Conservation (phyloP, 2,888 invertebrate species). For the Halictus ligatus region DNA sequence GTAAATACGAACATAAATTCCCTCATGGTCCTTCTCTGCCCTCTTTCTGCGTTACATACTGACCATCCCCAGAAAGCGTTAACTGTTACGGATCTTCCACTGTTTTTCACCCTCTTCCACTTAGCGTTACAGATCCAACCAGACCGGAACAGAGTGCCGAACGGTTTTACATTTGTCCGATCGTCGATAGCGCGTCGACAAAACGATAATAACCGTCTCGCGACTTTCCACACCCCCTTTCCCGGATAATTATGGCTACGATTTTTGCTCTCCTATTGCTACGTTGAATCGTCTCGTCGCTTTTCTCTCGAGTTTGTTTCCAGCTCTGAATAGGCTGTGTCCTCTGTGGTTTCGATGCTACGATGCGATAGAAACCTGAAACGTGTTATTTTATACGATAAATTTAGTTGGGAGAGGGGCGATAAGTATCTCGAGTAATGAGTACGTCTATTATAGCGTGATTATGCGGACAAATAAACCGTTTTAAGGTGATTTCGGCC, state of each 20-base stretch:
- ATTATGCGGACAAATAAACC: background rate
- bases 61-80: slow-evolving; percentile 67
- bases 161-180: slow-evolving; percentile 64
- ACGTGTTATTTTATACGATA: background rate
- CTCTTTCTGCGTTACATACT: slow-evolving; percentile 63
- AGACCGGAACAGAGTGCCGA: slow-evolving; percentile 55
- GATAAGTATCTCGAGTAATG: background rate
- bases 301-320: background rate
- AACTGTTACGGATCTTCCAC: slow-evolving; percentile 69
- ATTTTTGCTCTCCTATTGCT: background rate
- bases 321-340: background rate
- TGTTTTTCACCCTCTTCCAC: slow-evolving; percentile 61
- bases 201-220: slow-evolving; percentile 8
- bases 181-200: slow-evolving; percentile 60
- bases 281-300: background rate
- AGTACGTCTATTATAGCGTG: background rate
- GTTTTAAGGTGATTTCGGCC: background rate
- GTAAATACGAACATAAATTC: slow-evolving; percentile 81
- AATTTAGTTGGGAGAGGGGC: background rate
- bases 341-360: background rate
- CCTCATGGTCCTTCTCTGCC: slow-evolving; percentile 57
- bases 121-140: slow-evolving; percentile 44
- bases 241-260: background rate
- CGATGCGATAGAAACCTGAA: background rate
- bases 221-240: background rate